Base-by-base conservation (phyloP, 1,140 invertebrate genomes). In the Drosophila fuyamai region DNA sequence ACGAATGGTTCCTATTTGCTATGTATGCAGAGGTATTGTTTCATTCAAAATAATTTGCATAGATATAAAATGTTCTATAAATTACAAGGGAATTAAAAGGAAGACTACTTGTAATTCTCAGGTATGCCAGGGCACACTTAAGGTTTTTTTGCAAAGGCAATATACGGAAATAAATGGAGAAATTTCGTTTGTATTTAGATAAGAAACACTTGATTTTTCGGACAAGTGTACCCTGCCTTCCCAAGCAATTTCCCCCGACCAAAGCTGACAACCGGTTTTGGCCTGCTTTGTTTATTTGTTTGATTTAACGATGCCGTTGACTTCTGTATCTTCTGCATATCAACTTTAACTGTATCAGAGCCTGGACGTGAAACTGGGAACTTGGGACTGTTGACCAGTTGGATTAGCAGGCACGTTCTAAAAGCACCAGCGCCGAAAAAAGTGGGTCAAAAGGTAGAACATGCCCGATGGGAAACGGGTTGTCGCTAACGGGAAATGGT, bases 381-480 rank as follows among this genome's bases (percentile, higher is more conserved):
- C 50, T 75, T 63, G 61, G 46, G 44, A 48, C 68, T 83, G 84
- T 88, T 88, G 84, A 77, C 80, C 84, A 78, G 47, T 53, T 63
- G 65, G 84, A 88, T 88, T 88, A 89, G 72, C 84, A 88, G 67
- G 36, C 71, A 65, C 63, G 76, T 72, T 89, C 80, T 88, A 88
- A 88, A 80, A 89, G 62, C 55, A 63, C 38, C 63, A 71, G 48
- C 59, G 41, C 38, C 59, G 14, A 72, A 71, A 73, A 57, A 78
- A 78, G 44, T 71, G 58, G 40, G 70, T 60, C 55, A 59, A 53
- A 73, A 74, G 56, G 65, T 51, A 73, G 40, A 51, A 61, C 81
- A 85, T 81, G 81, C 70, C 86, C 78, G 82, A 86, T 68, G 59
- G 65, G 60, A 86, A 86, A 86, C 83, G 76, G 84, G 84, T 86